These are phyloP conservation scores for Fundulus diaphanus DNA, from an alignment of 2,797 vertebrate genomes.

Conservation along the genomic window DNA sequence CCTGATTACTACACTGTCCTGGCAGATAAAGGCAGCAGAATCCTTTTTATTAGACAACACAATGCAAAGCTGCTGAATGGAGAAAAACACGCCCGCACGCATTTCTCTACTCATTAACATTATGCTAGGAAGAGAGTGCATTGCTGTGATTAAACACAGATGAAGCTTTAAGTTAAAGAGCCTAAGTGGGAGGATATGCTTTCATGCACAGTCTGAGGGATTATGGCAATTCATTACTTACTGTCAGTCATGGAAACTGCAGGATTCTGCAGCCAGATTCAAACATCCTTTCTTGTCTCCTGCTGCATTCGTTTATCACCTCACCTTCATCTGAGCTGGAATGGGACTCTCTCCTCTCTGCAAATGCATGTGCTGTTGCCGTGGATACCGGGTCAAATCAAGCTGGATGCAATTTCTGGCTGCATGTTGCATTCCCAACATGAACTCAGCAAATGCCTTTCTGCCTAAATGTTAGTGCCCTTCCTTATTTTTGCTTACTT, in stretches of 20 bases:
- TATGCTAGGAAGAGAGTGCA: conserved; percentile 37
- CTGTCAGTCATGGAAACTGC: conserved; percentile 36
- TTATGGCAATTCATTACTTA: conserved; percentile 35
- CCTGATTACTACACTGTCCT: conserved; percentile 9
- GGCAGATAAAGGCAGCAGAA: conserved; percentile 18
- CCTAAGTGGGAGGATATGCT: conserved; percentile 44
- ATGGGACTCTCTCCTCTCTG: not conserved
- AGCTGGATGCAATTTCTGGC: conserved; percentile 26
- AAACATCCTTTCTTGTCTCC: not conserved
- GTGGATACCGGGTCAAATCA: conserved; percentile 50
- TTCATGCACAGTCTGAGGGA: conserved; percentile 36
- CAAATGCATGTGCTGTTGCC: conserved; percentile 47
- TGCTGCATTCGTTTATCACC: conserved; percentile 3
- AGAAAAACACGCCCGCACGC: not conserved
- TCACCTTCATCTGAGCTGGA: conserved; percentile 15
- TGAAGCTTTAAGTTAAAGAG: conserved; percentile 27
- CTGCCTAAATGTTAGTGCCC: not conserved
- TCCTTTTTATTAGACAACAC: conserved; percentile 33
- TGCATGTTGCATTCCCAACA: conserved; percentile 17
- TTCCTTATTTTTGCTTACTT: not conserved
- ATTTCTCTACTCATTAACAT: conserved; percentile 23
- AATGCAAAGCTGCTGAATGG: conserved; percentile 3
- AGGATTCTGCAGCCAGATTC: conserved; percentile 7
- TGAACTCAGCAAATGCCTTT: conserved; percentile 10
- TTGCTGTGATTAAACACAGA: conserved; percentile 31